A percentile compares a stretch with the other conserved stretches of the same genome.
These are phyloP conservation scores for Scytalopus superciliaris DNA, from an alignment of 2,113 vertebrate genomes.

Conservation along the genomic window DNA sequence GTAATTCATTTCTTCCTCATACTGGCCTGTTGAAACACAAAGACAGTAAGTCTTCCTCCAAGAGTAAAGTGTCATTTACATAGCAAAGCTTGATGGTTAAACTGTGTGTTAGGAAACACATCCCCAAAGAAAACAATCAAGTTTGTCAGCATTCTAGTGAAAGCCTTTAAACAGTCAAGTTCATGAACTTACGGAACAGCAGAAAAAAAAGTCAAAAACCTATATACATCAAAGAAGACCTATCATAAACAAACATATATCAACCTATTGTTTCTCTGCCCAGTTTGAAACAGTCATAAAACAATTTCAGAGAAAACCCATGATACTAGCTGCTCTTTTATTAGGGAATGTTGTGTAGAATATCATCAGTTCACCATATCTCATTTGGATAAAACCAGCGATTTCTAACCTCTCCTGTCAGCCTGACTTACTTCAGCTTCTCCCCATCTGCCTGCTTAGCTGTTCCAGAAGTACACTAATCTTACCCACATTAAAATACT, in stretches of 20 bases:
- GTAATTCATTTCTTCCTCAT: not conserved
- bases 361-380: not conserved
- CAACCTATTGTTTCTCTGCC: not conserved
- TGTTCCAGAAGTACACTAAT: not conserved
- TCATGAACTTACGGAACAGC: not conserved
- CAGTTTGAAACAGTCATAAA: not conserved
- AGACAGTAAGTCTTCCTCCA: not conserved
- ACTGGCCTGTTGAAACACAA: not conserved
- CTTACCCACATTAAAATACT: not conserved
- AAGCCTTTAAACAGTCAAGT: not conserved
- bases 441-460: not conserved
- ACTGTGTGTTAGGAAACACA: not conserved
- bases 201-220: not conserved
- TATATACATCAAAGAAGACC: not conserved
- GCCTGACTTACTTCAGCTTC: not conserved
- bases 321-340: not conserved
- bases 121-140: not conserved
- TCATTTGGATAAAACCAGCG: not conserved
- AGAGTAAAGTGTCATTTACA: not conserved
- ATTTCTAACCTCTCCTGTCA: not conserved
- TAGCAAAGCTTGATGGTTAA: not conserved
- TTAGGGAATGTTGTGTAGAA: not conserved
- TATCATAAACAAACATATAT: not conserved
- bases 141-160: not conserved
- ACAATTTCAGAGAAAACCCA: not conserved